phyloP scores from a whole-genome alignment of 1,140 invertebrate species.

The Rhopalosiphum padi region DNA sequence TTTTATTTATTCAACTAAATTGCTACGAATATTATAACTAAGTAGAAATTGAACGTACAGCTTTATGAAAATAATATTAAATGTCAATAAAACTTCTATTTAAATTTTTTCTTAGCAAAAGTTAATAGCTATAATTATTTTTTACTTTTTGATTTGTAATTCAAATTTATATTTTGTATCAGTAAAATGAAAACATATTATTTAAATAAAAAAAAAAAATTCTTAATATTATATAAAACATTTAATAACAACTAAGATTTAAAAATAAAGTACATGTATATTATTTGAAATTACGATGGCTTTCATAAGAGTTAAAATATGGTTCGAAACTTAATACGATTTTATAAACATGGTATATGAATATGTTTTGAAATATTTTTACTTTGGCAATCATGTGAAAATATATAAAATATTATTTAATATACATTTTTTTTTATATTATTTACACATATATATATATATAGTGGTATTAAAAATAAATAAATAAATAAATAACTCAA shows the following conservation, averaged over 20 bases:
- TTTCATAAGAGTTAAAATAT: not conserved
- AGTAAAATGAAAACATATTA: not conserved
- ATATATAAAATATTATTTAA: constrained; percentile 3
- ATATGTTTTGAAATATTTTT: not conserved
- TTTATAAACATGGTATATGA: not conserved
- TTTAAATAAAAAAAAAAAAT: not conserved
- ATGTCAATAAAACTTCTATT: constrained; percentile 1
- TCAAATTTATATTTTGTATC: not conserved
- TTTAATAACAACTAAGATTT: not conserved
- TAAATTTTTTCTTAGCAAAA: not conserved
- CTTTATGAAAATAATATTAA: not conserved
- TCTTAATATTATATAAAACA: not conserved
- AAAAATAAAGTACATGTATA: not conserved
- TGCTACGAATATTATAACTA: not conserved
- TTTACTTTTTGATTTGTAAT: not conserved
- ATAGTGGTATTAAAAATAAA: not conserved
- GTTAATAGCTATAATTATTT: not conserved
- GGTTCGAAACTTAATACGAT: not conserved
- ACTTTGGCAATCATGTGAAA: not conserved
- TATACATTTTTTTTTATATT: not conserved
- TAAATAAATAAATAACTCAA: not conserved
- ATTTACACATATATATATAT: not conserved
- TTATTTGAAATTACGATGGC: not conserved
- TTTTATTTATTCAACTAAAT: not conserved
- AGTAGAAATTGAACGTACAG: not conserved